A percentile compares a stretch with the other conserved stretches of the same genome.
phyloP scores from a whole-genome alignment of 2,797 vertebrate genomes.

The Esox masquinongy region DNA sequence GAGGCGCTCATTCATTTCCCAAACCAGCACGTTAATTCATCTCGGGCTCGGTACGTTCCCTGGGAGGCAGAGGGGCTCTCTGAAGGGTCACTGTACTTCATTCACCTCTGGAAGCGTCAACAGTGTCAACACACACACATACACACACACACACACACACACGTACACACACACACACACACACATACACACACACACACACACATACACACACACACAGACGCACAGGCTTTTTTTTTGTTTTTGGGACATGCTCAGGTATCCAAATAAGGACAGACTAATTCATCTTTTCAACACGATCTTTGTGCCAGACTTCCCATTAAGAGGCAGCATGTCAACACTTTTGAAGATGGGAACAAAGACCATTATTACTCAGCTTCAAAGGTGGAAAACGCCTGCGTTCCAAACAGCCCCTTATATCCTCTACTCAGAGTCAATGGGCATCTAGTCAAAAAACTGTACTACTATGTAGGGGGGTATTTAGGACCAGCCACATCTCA shows the following conservation, averaged over 20 bases:
- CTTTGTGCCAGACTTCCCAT: slow-evolving; percentile 63
- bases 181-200: too few species aligned
- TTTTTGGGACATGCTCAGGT: slow-evolving; percentile 54
- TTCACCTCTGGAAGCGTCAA: slow-evolving; percentile 64
- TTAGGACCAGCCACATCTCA: not conserved
- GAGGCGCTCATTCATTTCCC: slow-evolving; percentile 2
- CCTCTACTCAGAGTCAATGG: not conserved
- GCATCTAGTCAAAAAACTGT: not conserved
- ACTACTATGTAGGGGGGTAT: slow-evolving; percentile 34
- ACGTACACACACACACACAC: not conserved
- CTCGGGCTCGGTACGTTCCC: slow-evolving; percentile 38
- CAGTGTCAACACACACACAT: slow-evolving; percentile 26
- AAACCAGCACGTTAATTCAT: slow-evolving; percentile 28
- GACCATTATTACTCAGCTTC: slow-evolving; percentile 53
- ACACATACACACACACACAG: too few species aligned
- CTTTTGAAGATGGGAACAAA: slow-evolving; percentile 58
- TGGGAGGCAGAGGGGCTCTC: slow-evolving; percentile 35
- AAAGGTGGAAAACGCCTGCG: slow-evolving; percentile 51
- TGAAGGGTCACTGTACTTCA: slow-evolving; percentile 58
- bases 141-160: too few species aligned
- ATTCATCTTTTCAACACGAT: slow-evolving; percentile 68
- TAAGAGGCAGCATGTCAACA: slow-evolving; percentile 57
- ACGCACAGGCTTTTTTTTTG: slow-evolving; percentile 26
- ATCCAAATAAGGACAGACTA: slow-evolving; percentile 67
- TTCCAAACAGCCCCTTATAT: not conserved